Evolutionary conservation across 2,113 vertebrate species (phyloP).

Genomic region (Perca fluviatilis): DNA sequence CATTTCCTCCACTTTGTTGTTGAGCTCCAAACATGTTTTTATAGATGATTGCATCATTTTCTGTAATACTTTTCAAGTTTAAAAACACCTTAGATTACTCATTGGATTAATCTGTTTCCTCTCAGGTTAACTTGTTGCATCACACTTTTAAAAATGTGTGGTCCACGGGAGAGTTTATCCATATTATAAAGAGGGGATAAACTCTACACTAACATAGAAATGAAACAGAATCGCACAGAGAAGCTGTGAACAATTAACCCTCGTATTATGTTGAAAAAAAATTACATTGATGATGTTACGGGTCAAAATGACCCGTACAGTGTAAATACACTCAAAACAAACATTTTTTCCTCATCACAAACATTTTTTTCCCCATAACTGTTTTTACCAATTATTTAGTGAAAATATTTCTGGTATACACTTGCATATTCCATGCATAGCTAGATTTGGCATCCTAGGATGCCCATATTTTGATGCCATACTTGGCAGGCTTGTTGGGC

Average conservation of each 20-base stretch:
- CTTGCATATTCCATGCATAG: too few species aligned
- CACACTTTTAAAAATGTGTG: slow-evolving; percentile 29
- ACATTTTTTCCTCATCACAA: too few species aligned
- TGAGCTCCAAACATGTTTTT: slow-evolving; percentile 4
- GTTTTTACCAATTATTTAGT: too few species aligned
- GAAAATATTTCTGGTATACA: too few species aligned
- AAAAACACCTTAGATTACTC: slow-evolving; percentile 26
- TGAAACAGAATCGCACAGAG: neutral
- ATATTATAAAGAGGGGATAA: neutral
- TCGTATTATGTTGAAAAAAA: too few species aligned
- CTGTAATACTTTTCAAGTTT: slow-evolving; percentile 42
- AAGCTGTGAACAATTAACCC: neutral
- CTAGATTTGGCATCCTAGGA: too few species aligned
- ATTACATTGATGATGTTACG: too few species aligned
- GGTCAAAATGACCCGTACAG: too few species aligned
- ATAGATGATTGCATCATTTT: slow-evolving; percentile 35
- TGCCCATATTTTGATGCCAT: too few species aligned
- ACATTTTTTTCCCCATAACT: too few species aligned
- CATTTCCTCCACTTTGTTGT: slow-evolving; percentile 22
- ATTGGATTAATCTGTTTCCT: slow-evolving; percentile 34
- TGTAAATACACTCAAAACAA: too few species aligned
- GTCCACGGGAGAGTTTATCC: neutral
- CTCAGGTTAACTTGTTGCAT: slow-evolving; percentile 49
- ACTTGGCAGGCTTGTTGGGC: too few species aligned
- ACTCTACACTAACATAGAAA: neutral